These are phyloP conservation scores for Cantharis flavilabris DNA, from an alignment of 2,888 invertebrate species.

Conservation along the genomic window DNA sequence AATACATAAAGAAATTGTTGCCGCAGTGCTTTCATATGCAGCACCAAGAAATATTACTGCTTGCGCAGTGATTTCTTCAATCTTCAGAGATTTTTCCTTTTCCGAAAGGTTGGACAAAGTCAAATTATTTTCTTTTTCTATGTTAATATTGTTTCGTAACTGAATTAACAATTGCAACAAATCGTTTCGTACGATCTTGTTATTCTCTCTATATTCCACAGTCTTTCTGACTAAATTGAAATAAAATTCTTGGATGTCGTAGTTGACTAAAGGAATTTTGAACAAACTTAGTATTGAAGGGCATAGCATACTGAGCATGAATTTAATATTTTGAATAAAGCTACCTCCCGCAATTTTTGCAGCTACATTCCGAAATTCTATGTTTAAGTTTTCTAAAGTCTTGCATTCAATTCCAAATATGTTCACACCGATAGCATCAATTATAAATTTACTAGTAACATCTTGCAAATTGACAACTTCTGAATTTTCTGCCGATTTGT, in stretches of 20 bases:
- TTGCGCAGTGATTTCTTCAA: conserved; percentile 36
- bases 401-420: neutral
- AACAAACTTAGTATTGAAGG: neutral
- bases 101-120: neutral
- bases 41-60: no score
- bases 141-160: neutral
- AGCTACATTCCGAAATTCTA: neutral
- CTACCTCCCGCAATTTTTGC: neutral
- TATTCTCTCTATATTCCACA: neutral
- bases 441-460: neutral
- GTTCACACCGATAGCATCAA: neutral
- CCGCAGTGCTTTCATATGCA: no score
- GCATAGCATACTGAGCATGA: neutral
- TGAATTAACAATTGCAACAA: neutral
- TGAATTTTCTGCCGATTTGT: neutral
- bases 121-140: neutral
- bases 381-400: neutral
- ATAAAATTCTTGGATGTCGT: neutral
- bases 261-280: neutral
- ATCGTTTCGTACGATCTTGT: neutral
- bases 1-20: no score
- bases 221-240: neutral
- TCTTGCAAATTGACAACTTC: neutral
- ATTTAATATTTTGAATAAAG: neutral
- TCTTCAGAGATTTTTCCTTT: neutral